These are phyloP conservation scores for Acanthurus lineatus DNA, from an alignment of 2,797 vertebrate genomes.

Conservation along the genomic window DNA sequence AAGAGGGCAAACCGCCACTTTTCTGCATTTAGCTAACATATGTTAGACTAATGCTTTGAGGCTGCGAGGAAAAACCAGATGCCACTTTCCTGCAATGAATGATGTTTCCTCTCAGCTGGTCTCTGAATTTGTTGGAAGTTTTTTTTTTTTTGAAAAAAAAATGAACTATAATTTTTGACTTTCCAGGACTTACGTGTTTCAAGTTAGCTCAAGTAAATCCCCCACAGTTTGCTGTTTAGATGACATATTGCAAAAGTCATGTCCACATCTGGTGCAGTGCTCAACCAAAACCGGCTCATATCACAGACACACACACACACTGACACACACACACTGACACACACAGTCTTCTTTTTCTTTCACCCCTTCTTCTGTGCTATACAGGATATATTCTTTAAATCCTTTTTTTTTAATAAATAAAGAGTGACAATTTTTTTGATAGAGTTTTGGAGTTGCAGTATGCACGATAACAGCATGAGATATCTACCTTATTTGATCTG, in stretches of 20 bases:
- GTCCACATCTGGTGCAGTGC: slow-evolving; percentile 84
- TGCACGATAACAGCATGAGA: background rate
- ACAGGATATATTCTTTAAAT: slow-evolving; percentile 5
- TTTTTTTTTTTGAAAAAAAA: slow-evolving; percentile 25
- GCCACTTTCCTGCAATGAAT: slow-evolving; percentile 64
- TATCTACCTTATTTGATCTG: background rate
- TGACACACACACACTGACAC: slow-evolving; percentile 22
- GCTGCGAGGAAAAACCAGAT: slow-evolving; percentile 45
- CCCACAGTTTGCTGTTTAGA: slow-evolving; percentile 77
- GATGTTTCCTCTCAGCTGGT: slow-evolving; percentile 65
- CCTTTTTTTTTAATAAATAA: slow-evolving; percentile 5
- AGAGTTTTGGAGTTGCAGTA: slow-evolving; percentile 10
- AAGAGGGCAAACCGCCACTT: slow-evolving; percentile 22
- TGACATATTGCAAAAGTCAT: slow-evolving; percentile 85
- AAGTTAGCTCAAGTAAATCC: slow-evolving; percentile 69
- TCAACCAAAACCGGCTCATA: slow-evolving; percentile 63
- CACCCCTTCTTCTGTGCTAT: slow-evolving; percentile 14
- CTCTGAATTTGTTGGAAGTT: slow-evolving; percentile 59
- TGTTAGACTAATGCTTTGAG: slow-evolving; percentile 49
- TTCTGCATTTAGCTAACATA: slow-evolving; percentile 52
- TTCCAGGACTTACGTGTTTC: slow-evolving; percentile 67
- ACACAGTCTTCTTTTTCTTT: slow-evolving; percentile 28
- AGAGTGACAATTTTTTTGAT: slow-evolving; percentile 4
- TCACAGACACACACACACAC: slow-evolving; percentile 41
- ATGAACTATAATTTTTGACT: slow-evolving; percentile 64